Conservation (phyloP, 2,888 invertebrate species). For the Drosophila infuscata region DNA sequence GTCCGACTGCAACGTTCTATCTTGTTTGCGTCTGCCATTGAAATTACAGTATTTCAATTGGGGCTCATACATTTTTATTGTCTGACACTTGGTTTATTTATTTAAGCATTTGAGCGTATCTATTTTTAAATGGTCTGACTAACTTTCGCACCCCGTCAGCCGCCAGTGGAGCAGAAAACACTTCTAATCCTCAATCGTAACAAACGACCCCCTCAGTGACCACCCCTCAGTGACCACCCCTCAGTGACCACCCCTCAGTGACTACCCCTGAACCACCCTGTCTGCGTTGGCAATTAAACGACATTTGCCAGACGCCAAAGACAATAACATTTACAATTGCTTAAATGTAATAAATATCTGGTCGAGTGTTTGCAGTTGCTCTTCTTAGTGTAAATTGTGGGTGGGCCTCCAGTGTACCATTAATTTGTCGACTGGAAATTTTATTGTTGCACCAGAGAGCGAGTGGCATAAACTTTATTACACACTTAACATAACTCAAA, state of each 20-base stretch:
- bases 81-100: constrained; percentile 77
- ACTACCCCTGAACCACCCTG: background rate
- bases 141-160: constrained; percentile 68
- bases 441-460: constrained; percentile 61
- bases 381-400: constrained; percentile 32
- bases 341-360: constrained; percentile 74
- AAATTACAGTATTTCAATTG: constrained; percentile 74
- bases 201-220: background rate
- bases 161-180: constrained; percentile 20
- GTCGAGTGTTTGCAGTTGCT: constrained; percentile 22
- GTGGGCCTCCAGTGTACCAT: constrained; percentile 53
- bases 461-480: constrained; percentile 67
- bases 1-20: too few species aligned
- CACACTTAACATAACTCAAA: constrained; percentile 57
- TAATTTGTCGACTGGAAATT: constrained; percentile 58
- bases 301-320: constrained; percentile 76
- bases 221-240: background rate
- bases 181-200: constrained; percentile 19
- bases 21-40: constrained; percentile 78
- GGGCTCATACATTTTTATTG: constrained; percentile 75
- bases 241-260: background rate
- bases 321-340: constrained; percentile 81
- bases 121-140: constrained; percentile 77
- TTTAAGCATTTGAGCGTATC: constrained; percentile 68
- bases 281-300: constrained; percentile 70